A percentile compares a stretch with the other conserved stretches of the same genome.
phyloP scores from a whole-genome alignment of 2,888 invertebrate genomes.

The Pogonocherus hispidulus region DNA sequence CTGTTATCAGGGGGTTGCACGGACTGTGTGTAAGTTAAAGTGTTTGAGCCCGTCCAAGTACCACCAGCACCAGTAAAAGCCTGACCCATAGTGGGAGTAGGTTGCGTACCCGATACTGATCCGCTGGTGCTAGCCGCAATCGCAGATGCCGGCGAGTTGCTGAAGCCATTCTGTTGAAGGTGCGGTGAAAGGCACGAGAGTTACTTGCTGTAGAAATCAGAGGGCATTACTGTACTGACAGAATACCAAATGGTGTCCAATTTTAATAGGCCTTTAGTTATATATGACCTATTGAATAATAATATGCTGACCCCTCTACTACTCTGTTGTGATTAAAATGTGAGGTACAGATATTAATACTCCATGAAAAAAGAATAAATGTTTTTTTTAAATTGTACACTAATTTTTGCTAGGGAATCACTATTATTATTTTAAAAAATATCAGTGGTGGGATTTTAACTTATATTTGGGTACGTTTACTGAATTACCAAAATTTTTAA shows the following conservation, averaged over 20 bases:
- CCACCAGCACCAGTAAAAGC: slow-evolving; percentile 71
- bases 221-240: no score
- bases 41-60: slow-evolving; percentile 91
- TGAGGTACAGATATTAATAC: no score
- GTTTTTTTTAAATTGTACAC: background rate
- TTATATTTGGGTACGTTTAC: no score
- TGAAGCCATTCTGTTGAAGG: slow-evolving; percentile 70
- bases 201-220: slow-evolving; percentile 49
- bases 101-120: slow-evolving; percentile 55
- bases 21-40: slow-evolving; percentile 92
- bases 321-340: no score
- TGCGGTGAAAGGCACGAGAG: slow-evolving; percentile 71
- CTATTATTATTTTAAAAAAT: background rate
- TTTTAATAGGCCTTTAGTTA: no score
- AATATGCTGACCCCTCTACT: no score
- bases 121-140: slow-evolving; percentile 51
- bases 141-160: slow-evolving; percentile 50
- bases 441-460: background rate
- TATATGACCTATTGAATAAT: no score
- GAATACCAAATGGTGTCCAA: no score
- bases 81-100: slow-evolving; percentile 59
- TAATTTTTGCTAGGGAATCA: background rate
- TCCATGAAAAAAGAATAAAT: no score
- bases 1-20: slow-evolving; percentile 83
- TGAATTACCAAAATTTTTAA: no score